Percentiles rank a stretch among this genome's conserved stretches.
Conservation (phyloP, 2,797 vertebrate species). For the Pseudochirops corinnae region DNA sequence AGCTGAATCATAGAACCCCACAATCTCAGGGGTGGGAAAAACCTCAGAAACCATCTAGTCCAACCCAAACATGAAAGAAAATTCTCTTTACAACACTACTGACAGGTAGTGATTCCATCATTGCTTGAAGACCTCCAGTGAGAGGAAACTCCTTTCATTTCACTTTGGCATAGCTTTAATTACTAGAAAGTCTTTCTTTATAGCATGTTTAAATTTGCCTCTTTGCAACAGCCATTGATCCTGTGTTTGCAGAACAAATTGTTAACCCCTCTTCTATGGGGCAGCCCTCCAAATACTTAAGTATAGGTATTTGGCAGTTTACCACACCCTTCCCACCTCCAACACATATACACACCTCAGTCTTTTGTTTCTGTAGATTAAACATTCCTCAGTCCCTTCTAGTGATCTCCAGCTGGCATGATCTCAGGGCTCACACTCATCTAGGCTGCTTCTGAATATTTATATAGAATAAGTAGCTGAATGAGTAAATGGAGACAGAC, state of each 20-base stretch:
- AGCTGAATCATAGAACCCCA: not conserved
- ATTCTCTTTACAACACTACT: not conserved
- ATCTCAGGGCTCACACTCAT: not conserved
- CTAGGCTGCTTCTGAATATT: not conserved
- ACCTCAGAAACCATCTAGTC: not conserved
- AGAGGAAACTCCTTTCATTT: not conserved
- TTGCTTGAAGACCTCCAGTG: not conserved
- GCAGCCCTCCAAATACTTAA: not conserved
- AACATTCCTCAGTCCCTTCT: not conserved
- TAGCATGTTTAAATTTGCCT: not conserved
- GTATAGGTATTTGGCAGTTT: not conserved
- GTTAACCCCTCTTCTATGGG: not conserved
- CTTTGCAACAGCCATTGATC: not conserved
- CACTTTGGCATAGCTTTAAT: not conserved
- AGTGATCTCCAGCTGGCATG: not conserved
- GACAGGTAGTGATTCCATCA: not conserved
- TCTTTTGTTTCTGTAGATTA: not conserved
- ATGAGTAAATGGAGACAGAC: not conserved
- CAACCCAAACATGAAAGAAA: not conserved
- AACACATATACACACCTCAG: not conserved
- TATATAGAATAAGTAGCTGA: not conserved
- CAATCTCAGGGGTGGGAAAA: not conserved
- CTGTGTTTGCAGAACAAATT: not conserved
- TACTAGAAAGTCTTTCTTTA: not conserved
- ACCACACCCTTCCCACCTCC: not conserved